Evolutionary conservation across 2,888 invertebrate genomes (phyloP).

Genomic region (Hybos culiciformis): DNA sequence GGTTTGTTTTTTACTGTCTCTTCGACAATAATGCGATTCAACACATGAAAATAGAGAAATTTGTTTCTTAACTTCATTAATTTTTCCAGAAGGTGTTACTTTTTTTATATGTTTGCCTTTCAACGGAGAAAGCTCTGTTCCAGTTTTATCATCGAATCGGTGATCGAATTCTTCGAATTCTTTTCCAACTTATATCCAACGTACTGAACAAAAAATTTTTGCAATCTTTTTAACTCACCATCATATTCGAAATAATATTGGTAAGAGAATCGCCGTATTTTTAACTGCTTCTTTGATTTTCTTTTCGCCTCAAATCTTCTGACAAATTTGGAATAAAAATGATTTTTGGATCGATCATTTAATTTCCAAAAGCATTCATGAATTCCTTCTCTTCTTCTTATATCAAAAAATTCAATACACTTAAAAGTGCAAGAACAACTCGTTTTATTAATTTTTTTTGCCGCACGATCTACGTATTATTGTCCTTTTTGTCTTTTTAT

Average conservation of each 20-base stretch:
- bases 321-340: constrained; percentile 8
- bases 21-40: constrained; percentile 12
- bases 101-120: constrained; percentile 8
- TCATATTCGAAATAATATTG: constrained; percentile 8
- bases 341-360: constrained; percentile 4
- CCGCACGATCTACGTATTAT: constrained; percentile 4
- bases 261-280: constrained; percentile 6
- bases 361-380: constrained; percentile 7
- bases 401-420: constrained; percentile 6
- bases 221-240: constrained; percentile 5
- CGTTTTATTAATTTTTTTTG: constrained; percentile 4
- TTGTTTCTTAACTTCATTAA: constrained; percentile 11
- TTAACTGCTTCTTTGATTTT: constrained; percentile 5
- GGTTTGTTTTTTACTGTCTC: constrained; percentile 8
- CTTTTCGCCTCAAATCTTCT: constrained; percentile 5
- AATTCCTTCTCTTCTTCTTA: constrained; percentile 3
- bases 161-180: constrained; percentile 7
- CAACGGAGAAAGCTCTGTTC: constrained; percentile 3
- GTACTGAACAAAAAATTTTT: constrained; percentile 7
- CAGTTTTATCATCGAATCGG: constrained; percentile 5
- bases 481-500: constrained; percentile 7
- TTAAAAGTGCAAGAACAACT: constrained; percentile 7
- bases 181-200: constrained; percentile 6
- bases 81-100: constrained; percentile 9
- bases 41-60: constrained; percentile 13